Conservation (phyloP, 2,113 vertebrate species). For the Rhea americana region DNA sequence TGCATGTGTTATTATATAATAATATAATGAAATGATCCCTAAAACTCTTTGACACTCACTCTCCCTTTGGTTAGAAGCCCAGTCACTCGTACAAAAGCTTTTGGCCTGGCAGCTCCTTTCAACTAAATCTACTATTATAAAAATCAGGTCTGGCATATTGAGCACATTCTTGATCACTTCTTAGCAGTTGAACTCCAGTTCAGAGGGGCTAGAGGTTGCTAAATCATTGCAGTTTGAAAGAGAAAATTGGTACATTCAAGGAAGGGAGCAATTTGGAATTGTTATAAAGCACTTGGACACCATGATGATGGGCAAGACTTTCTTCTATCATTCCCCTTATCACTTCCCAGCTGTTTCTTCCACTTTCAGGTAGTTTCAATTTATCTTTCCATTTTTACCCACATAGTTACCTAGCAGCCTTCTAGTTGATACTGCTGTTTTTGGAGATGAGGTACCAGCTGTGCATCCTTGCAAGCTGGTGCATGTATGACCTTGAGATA, state of each 20-base stretch:
- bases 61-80: background rate
- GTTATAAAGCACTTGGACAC: constrained; percentile 5
- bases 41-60: background rate
- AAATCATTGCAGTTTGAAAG: constrained; percentile 28
- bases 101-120: background rate
- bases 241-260: constrained; percentile 33
- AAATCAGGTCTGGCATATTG: background rate
- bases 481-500: background rate
- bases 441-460: constrained; percentile 46
- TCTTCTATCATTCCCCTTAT: constrained; percentile 14
- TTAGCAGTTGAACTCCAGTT: background rate
- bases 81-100: background rate
- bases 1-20: background rate
- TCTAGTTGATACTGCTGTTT: background rate
- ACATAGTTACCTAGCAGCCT: background rate
- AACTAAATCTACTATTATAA: background rate
- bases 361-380: constrained; percentile 27
- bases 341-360: constrained; percentile 9
- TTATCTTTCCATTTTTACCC: constrained; percentile 43
- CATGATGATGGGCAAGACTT: background rate
- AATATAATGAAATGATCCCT: background rate
- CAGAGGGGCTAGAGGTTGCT: background rate
- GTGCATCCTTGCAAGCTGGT: constrained; percentile 38
- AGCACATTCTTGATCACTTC: constrained; percentile 7
- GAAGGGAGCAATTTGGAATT: constrained; percentile 34